Conservation (phyloP, 1,140 invertebrate species). For the Rhagoletis zephyria region DNA sequence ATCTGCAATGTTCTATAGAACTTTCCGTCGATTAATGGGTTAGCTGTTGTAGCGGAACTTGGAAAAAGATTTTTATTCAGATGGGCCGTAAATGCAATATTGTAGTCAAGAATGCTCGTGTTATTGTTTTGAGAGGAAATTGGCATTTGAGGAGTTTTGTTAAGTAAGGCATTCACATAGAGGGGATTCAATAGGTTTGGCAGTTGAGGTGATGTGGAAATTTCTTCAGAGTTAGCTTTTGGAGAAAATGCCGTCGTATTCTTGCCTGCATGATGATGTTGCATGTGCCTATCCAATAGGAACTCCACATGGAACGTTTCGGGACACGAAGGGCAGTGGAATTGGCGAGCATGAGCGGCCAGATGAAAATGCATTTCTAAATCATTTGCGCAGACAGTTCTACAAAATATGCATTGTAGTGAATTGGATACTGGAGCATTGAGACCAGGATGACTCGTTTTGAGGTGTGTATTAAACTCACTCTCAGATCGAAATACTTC, state of each 20-base stretch:
- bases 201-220: conserved; percentile 60
- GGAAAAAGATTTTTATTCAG: conserved; percentile 64
- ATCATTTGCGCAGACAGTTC: conserved; percentile 80
- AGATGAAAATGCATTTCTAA: conserved; percentile 83
- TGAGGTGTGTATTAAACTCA: conserved; percentile 84
- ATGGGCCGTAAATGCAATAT: conserved; percentile 65
- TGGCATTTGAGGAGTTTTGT: conserved; percentile 62
- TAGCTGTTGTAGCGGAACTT: neutral
- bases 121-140: conserved; percentile 76
- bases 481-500: conserved; percentile 82
- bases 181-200: conserved; percentile 74
- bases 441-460: conserved; percentile 76
- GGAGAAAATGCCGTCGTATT: neutral
- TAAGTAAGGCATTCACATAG: conserved; percentile 68
- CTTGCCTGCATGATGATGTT: conserved; percentile 78
- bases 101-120: conserved; percentile 72
- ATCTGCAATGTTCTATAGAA: conserved; percentile 71
- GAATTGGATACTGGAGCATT: conserved; percentile 59
- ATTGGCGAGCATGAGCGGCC: conserved; percentile 83
- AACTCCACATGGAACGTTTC: conserved; percentile 91
- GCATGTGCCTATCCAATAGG: conserved; percentile 87
- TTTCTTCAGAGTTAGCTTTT: conserved; percentile 60
- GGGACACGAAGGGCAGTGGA: conserved; percentile 84
- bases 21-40: conserved; percentile 56
- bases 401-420: conserved; percentile 83